Evolutionary conservation across 2,888 invertebrate species (phyloP).

Genomic region (Megastigmus dorsalis): DNA sequence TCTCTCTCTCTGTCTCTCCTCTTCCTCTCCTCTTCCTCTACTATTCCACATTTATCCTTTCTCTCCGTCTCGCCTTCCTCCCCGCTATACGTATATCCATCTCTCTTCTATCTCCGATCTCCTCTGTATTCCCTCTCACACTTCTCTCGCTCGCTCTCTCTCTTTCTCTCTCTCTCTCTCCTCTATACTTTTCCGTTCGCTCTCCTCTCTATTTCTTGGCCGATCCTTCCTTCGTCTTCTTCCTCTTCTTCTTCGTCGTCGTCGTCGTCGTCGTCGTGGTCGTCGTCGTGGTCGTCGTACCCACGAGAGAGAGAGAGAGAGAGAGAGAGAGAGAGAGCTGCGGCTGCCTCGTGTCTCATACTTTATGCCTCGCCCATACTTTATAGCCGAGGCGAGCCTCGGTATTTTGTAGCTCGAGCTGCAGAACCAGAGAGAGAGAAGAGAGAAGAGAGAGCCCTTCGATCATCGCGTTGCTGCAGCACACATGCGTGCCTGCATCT

Average conservation of each 20-base stretch:
- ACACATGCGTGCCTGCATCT: neutral
- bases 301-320: too few species aligned
- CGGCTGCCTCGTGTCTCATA: constrained; percentile 47
- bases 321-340: too few species aligned
- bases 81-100: constrained; percentile 15
- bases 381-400: constrained; percentile 56
- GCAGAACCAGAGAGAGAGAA: neutral
- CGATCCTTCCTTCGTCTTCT: neutral
- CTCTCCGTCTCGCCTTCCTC: constrained; percentile 20
- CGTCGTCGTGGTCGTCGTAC: neutral
- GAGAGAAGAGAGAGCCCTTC: constrained; percentile 28
- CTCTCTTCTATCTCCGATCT: constrained; percentile 37
- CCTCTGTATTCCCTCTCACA: constrained; percentile 16
- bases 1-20: constrained; percentile 10
- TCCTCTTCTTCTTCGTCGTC: neutral
- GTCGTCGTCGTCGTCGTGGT: neutral
- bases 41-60: constrained; percentile 22
- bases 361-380: constrained; percentile 59
- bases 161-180: constrained; percentile 41
- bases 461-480: constrained; percentile 41
- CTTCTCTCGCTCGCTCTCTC: too few species aligned
- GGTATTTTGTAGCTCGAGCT: constrained; percentile 36
- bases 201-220: neutral
- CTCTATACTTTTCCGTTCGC: constrained; percentile 15
- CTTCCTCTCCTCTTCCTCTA: constrained; percentile 35